phyloP scores from a whole-genome alignment of 2,113 vertebrate species.

The Calidris pugnax region DNA sequence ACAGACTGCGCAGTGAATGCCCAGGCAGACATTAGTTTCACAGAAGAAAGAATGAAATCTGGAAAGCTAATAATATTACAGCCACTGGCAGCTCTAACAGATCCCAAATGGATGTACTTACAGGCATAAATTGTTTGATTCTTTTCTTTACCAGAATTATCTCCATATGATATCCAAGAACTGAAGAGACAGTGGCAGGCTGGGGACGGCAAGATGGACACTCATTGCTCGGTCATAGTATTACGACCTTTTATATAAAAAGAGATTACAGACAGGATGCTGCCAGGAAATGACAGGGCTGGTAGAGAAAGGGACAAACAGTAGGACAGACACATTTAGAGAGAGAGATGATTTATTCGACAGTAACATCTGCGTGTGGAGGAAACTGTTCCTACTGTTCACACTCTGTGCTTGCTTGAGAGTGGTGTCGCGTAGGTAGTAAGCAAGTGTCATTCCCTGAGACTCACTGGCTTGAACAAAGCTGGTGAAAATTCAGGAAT shows the following conservation, averaged over 20 bases:
- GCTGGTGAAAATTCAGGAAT: not conserved
- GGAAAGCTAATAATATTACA: not conserved
- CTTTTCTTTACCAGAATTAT: conserved; percentile 31
- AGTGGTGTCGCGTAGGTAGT: not conserved
- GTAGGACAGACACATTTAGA: not conserved
- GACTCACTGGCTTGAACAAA: not conserved
- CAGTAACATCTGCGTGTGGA: not conserved
- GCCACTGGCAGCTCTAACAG: not conserved
- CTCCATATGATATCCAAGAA: conserved; percentile 5
- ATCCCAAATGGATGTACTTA: conserved; percentile 26
- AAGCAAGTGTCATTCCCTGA: not conserved
- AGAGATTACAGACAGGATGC: conserved; percentile 10
- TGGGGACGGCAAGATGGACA: conserved; percentile 35
- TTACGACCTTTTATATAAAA: not conserved
- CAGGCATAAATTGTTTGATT: not conserved
- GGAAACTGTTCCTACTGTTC: not conserved
- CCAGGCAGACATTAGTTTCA: not conserved
- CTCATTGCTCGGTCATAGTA: not conserved
- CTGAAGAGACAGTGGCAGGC: not conserved
- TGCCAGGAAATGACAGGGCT: conserved; percentile 30
- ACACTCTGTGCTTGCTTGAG: not conserved
- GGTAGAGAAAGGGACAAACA: not conserved
- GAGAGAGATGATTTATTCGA: not conserved
- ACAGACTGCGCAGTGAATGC: not conserved
- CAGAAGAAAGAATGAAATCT: not conserved